Evolutionary conservation across 2,888 invertebrate genomes (phyloP), one percentile per base, ranked within the genome.

Genomic region (Blastobasis lacticolella): DNA sequence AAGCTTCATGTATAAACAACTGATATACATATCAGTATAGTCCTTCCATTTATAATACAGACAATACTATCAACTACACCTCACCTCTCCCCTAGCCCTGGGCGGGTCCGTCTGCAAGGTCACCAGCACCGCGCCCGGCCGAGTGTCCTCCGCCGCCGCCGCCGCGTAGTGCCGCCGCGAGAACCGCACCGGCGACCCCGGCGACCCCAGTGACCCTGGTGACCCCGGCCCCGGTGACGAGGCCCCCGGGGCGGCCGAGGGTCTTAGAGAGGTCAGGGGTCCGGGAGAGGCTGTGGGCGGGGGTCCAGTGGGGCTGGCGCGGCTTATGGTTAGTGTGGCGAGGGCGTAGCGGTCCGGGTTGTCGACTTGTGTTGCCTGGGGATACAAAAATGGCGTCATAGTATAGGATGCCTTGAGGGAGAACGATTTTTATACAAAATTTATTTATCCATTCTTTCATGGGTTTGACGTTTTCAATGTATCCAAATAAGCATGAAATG

Each of bases 281-380:
- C 23, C 23, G 23, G 23, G 23, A 23, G 23, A 23, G 23, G 23
- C 23, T 3, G 23, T 23, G 23, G 23, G 23, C 40, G 51, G 45
- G 90, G 54, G 90, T 82, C 66, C 92, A 92, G 51, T 91, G 88
- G 56, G 90, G 88, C 64, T 92, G 91, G 46, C 42, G 6, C 37
- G 10, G 92, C 82, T 66, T 88, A 96, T 88, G 9, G 94, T 91
- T 50, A 97, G 89, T 0, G 97, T 96, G 1, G 95, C 93, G 54
- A 97, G 85, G 0, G 97, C 95, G 75, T 96, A 96, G 50, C 96
- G 91, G 84, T 97, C 97, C 0, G 93, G 88, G 88, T 97, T 97
- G 81, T 97, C 96, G 55, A 92, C 88, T 72, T 95, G 95, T 1
- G 92, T 93, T 6, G 94, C 94, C 91, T 94, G 81, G 1, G 63